Evolutionary conservation across 2,797 vertebrate genomes (phyloP), one percentile per base, ranked within the genome.

Genomic region (Setipinna tenuifilis): DNA sequence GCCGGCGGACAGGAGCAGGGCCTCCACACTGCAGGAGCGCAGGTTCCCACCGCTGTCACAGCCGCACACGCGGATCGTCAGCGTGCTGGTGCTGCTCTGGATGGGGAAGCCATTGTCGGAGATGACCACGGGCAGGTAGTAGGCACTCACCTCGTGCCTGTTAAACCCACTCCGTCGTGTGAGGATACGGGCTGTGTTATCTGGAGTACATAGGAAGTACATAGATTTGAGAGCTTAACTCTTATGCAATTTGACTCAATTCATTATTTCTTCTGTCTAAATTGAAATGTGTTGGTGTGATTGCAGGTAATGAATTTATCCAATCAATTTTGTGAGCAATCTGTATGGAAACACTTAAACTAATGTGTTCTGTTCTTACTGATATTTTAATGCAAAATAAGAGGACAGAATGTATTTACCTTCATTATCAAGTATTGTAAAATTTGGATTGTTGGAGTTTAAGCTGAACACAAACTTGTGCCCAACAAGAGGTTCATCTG

Each of bases 401-500:
- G 16, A 78, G 0, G 7, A 6, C 0, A 44, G 7, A n/a, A 2
- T 21, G 0, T 6, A 89, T 87, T 95, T 95, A 97, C 96, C 96
- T 97, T 97, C 96, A 31, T 97, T 97, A 91, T 97, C 96, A 87
- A 96, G 94, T 86, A 97, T 96, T 87, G 96, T 97, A 90, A 97
- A 97, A 91, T 97, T 97, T 71, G 96, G 95, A 87, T 97, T 97
- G 83, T 94, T 94, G 16, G 94, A 93, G 88, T 95, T 96, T 93
- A 97, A 95, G 90, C 95, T 96, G 94, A 97, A 97, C 93, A 97
- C 96, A 92, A 97, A 97, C 85, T 97, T 97, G 92, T 97, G 96
- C 90, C 96, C 96, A 83, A 96, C 95, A 82, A 97, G 95, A 28
- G 96, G 96, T 21, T 97, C 96, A 83, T 97, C 96, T 91, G 96